Base-by-base conservation (phyloP, 2,888 invertebrate species). In the Eumacrocentrus americanus region DNA sequence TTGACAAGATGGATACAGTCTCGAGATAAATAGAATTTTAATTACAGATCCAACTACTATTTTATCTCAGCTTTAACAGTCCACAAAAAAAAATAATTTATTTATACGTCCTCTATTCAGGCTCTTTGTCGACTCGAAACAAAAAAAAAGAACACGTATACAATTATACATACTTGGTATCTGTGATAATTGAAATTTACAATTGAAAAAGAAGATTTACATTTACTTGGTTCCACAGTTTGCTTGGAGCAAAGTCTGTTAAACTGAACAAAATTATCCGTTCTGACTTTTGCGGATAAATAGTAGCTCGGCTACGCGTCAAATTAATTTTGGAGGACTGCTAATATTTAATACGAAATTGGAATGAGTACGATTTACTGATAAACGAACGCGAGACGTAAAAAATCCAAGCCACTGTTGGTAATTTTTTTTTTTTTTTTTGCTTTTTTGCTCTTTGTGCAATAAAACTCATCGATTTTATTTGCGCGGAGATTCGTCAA, bases 1-100 rank as follows among this genome's bases (percentile, higher is more conserved):
- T 62, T 71, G 70, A 72, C 66, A 61, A 69, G 64, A 72, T 67
- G 68, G 62, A 62, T 58, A 66, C 70, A 71, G 73, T 73, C 71
- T 72, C 68, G 60, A 61, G 66, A 56, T 62, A 67, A 67, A 72
- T 67, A 63, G 57, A 68, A 63, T 65, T 62, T 65, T 35, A 44
- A 62, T 61, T 56, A 63, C 61, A 63, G 61, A 52, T 56, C 25
- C 22, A 61, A 64, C 37, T 35, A 59, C n/a, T 58, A 61, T 29
- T 38, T 47, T 38, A 35, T 42, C 25, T 22, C 57, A 60, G 57
- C 46, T 62, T 59, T 60, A 62, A 55, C 62, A 60, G 60, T 58
- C 58, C 40, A 60, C 54, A 51, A 20, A 56, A 58, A 46, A 42
- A 25, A 46, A 23, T 46, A 1, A 42, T 18, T 18, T 18, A 18